Conservation (phyloP, 2,113 vertebrate species). For the Alligator mississippiensis region DNA sequence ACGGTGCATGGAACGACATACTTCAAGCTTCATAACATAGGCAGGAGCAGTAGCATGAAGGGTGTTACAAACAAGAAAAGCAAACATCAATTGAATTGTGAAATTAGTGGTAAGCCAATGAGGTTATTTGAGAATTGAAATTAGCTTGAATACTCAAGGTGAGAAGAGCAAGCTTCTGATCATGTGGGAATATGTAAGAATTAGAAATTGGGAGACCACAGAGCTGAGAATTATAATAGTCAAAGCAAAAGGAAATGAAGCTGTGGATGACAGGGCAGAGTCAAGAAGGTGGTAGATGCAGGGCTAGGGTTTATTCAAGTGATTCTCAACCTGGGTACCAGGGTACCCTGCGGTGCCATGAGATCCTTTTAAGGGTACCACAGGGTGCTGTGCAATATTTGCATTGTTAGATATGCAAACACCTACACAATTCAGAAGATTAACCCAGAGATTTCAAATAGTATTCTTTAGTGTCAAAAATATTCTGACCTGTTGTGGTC, state of each 20-base stretch:
- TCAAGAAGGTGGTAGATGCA: not conserved
- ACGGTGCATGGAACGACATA: not conserved
- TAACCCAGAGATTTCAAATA: no score
- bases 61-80: not conserved
- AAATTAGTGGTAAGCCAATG: not conserved
- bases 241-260: slow-evolving; percentile 27
- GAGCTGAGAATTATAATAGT: not conserved
- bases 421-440: no score
- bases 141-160: not conserved
- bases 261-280: not conserved
- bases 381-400: no score
- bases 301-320: not conserved
- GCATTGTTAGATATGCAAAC: no score
- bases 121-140: not conserved
- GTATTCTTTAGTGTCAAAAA: no score
- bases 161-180: not conserved
- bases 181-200: not conserved
- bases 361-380: no score
- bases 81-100: not conserved
- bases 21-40: not conserved
- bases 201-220: slow-evolving; percentile 2
- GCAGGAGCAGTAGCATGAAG: not conserved
- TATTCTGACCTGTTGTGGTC: no score
- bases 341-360: no score
- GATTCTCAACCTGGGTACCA: no score